Evolutionary conservation across 2,113 vertebrate species (phyloP).

Genomic region (Dasypus novemcinctus): DNA sequence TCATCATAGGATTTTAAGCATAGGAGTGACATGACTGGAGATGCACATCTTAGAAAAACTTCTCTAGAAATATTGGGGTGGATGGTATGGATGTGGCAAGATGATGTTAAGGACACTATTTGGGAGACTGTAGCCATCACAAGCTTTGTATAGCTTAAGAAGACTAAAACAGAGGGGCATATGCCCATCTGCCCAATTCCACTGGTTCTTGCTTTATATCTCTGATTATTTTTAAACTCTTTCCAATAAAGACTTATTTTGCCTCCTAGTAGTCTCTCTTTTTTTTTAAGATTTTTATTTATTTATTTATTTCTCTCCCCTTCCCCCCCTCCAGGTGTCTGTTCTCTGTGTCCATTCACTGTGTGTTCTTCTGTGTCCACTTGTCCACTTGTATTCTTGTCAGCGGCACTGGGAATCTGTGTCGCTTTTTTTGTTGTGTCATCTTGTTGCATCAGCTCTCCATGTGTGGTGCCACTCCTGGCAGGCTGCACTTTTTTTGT

Average conservation of each 20-base stretch:
- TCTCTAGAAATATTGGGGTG: background rate
- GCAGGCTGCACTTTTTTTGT: too few species aligned
- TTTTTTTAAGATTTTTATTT: too few species aligned
- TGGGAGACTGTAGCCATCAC: background rate
- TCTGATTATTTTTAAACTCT: background rate
- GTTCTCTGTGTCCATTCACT: too few species aligned
- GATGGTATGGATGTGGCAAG: background rate
- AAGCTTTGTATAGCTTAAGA: background rate
- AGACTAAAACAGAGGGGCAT: background rate
- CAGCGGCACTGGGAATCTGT: too few species aligned
- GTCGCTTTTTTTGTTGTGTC: too few species aligned
- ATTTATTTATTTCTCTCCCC: too few species aligned
- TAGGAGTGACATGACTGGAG: background rate
- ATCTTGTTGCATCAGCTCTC: too few species aligned
- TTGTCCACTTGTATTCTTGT: too few species aligned
- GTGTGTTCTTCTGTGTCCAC: too few species aligned
- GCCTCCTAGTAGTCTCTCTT: background rate
- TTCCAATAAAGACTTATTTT: background rate
- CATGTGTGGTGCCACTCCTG: too few species aligned
- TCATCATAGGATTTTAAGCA: background rate
- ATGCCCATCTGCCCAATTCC: background rate
- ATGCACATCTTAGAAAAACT: background rate
- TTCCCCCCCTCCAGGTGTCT: too few species aligned
- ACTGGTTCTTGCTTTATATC: background rate
- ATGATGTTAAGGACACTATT: background rate